phyloP scores from a whole-genome alignment of 2,113 vertebrate genomes.

The Aythya baeri region DNA sequence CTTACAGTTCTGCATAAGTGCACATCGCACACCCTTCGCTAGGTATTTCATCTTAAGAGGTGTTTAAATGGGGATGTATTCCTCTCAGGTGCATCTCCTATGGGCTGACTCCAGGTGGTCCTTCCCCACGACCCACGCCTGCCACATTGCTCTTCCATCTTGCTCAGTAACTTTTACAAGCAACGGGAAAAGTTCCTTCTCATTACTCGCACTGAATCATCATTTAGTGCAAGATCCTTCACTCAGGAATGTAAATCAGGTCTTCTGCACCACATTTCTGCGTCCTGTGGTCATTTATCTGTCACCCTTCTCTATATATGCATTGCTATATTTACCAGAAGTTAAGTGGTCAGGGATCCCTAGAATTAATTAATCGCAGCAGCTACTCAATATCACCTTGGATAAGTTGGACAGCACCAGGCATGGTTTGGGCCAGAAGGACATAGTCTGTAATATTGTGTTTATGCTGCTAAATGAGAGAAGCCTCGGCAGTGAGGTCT shows the following conservation, averaged over 20 bases:
- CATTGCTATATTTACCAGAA: neutral
- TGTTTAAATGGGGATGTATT: neutral
- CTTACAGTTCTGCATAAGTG: neutral
- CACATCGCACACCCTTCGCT: neutral
- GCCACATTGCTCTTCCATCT: neutral
- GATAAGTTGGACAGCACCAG: neutral
- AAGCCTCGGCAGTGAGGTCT: neutral
- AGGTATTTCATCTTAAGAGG: neutral
- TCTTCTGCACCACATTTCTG: neutral
- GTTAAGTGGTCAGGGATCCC: neutral
- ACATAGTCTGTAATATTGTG: neutral
- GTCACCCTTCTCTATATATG: neutral
- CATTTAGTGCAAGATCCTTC: neutral
- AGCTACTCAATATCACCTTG: neutral
- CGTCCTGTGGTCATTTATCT: neutral
- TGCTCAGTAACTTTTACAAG: neutral
- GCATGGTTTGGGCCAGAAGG: accelerated
- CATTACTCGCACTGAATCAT: neutral
- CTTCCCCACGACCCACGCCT: neutral
- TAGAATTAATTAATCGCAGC: neutral
- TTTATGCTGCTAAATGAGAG: neutral
- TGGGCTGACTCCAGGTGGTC: neutral
- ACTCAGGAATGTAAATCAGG: neutral
- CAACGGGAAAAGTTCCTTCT: neutral
- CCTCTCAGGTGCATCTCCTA: neutral